Base-by-base conservation (phyloP, 2,113 vertebrate genomes). In the Melanerpes aurifrons region DNA sequence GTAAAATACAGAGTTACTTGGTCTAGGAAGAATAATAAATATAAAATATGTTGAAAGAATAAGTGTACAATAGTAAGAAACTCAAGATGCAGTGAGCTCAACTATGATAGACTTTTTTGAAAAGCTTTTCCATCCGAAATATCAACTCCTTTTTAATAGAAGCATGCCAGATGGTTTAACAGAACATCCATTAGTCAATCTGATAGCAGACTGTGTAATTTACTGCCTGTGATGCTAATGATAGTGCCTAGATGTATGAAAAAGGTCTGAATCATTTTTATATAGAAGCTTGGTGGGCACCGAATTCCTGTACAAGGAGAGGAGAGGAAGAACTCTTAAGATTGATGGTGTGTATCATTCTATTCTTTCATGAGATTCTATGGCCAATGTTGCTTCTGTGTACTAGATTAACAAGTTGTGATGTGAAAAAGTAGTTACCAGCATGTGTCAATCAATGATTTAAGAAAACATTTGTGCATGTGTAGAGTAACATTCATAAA, bases 121-220 rank as follows among this genome's bases (percentile, higher is more conserved):
- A 88, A 94, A 37, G 21, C n/a, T 88, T 94, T 96, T 95, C 54
- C 81, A 73, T 91, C 37, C 95, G 35, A 92, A 83, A 66, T 37
- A 53, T 3, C 4, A 78, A 9, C 35, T 67, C 29, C 43, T 72
- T 93, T 96, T 91, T 82, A 94, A 89, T 15, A 82, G 72, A 92
- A 71, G 54, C 25, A 91, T 87, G 53, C 84, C 92, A 95, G 80
- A 81, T 94, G 80, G 62, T 93, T 97, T 92, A 83, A 64, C 22
- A 88, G 86, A 94, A 91, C n/a, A 71, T 92, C 25, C 73, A 89
- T 97, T 97, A 95, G 71, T 93, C 93, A 97, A 22, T 70, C 82
- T 89, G 83, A 90, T 69, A 81, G 87, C 61, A 84, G 56, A 72
- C 18, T 59, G 7, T 56, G 71, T 92, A 92, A 97, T 90, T 95